Percentiles rank a stretch among this genome's conserved stretches.
phyloP scores from a whole-genome alignment of 2,888 invertebrate genomes.

The Sphaerophoria rueppellii region DNA sequence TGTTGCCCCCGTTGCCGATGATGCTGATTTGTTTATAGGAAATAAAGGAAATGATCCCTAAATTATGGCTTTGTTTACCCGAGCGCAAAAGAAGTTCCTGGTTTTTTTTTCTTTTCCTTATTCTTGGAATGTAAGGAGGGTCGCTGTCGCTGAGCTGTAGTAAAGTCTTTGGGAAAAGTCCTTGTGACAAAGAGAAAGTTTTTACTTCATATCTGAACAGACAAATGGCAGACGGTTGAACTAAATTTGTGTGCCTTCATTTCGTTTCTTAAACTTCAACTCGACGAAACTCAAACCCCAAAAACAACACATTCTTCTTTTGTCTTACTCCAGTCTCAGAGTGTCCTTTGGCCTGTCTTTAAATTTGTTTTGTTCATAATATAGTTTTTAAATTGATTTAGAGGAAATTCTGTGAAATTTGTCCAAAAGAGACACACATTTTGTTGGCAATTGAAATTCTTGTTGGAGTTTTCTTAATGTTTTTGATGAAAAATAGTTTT shows the following conservation, averaged over 20 bases:
- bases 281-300: slow-evolving; percentile 3
- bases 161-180: neutral
- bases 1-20: slow-evolving; percentile 60
- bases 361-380: slow-evolving; percentile 30
- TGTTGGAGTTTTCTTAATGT: slow-evolving; percentile 37
- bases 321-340: neutral
- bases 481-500: slow-evolving; percentile 15
- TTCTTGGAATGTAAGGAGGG: slow-evolving; percentile 10
- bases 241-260: slow-evolving; percentile 35
- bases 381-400: slow-evolving; percentile 63
- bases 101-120: neutral
- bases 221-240: slow-evolving; percentile 69
- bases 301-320: neutral
- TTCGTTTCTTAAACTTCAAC: neutral
- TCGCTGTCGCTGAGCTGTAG: neutral
- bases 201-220: slow-evolving; percentile 24
- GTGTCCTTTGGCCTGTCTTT: neutral
- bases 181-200: slow-evolving; percentile 25
- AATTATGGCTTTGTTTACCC: slow-evolving; percentile 76
- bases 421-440: neutral
- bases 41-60: slow-evolving; percentile 76
- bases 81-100: slow-evolving; percentile 58
- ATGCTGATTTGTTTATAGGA: slow-evolving; percentile 74
- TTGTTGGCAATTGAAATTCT: slow-evolving; percentile 25
- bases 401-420: slow-evolving; percentile 51